Conservation (phyloP, 2,888 invertebrate genomes). For the Oxytorus armatus region DNA sequence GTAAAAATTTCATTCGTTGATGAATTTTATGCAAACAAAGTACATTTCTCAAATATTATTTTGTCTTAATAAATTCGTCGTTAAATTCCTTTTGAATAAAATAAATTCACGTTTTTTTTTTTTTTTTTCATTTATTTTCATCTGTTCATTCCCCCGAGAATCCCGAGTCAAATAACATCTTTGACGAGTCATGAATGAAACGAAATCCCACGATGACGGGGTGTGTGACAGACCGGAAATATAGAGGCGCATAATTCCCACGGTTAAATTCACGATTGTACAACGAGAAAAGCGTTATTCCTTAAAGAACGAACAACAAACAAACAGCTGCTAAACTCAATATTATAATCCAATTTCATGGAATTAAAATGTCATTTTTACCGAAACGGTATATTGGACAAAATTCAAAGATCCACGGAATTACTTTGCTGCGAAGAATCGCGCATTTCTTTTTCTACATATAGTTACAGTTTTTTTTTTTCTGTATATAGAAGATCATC, state of each 20-base stretch:
- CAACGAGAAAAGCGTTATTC: constrained; percentile 27
- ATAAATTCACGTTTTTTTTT: not conserved
- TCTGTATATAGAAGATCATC: too few relatives aligned
- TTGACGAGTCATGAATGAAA: constrained; percentile 43
- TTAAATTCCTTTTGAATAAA: too few relatives aligned
- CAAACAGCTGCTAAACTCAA: constrained; percentile 8
- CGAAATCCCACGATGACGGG: constrained; percentile 26
- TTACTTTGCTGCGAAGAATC: too few relatives aligned
- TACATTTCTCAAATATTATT: too few relatives aligned
- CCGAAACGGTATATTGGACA: constrained; percentile 2
- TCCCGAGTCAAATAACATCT: not conserved
- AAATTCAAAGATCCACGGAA: too few relatives aligned
- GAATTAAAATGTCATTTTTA: constrained; percentile 49
- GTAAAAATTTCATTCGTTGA: not conserved
- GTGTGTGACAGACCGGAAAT: constrained; percentile 48
- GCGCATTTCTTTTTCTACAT: too few relatives aligned
- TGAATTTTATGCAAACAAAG: not conserved
- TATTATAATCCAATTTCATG: constrained; percentile 50
- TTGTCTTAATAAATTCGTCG: too few relatives aligned
- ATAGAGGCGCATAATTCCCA: constrained; percentile 33
- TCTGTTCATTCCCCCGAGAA: not conserved
- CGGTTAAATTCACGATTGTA: constrained; percentile 3
- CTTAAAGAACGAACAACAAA: constrained; percentile 19
- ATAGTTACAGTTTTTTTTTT: too few relatives aligned
- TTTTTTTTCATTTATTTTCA: too few relatives aligned